These are phyloP conservation scores for Drosophila melanogaster DNA, from an alignment of 1,140 invertebrate genomes.

Conservation along the genomic window DNA sequence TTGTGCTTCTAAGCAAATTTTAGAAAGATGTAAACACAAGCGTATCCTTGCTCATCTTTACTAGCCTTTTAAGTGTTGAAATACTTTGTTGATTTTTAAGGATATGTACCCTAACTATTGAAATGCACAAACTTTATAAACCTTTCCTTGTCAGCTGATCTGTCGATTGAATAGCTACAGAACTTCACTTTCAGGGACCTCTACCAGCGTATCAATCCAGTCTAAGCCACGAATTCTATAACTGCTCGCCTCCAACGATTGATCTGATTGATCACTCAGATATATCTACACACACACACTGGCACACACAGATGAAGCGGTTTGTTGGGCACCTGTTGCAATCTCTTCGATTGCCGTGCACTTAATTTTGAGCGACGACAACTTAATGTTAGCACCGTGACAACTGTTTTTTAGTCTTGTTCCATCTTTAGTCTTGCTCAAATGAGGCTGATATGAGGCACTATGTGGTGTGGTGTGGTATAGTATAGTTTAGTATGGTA, in stretches of 20 bases:
- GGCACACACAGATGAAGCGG: conserved; percentile 27
- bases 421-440: conserved; percentile 26
- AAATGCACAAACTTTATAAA: no score
- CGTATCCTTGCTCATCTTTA: no score
- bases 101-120: no score
- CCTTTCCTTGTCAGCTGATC: not conserved
- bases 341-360: conserved; percentile 67
- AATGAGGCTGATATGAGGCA: conserved; percentile 31
- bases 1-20: not conserved
- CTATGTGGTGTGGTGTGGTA: conserved; percentile 11
- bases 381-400: conserved; percentile 75
- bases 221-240: conserved; percentile 7
- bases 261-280: conserved; percentile 39
- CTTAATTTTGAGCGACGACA: conserved; percentile 66
- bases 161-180: not conserved
- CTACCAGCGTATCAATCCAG: not conserved
- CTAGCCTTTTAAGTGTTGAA: no score
- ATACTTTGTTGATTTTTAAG: no score
- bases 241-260: not conserved
- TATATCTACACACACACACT: conserved; percentile 31
- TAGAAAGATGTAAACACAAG: no score
- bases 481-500: conserved; percentile 27
- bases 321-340: conserved; percentile 65
- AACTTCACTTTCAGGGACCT: not conserved
- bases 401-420: conserved; percentile 60